A percentile compares a stretch with the other conserved stretches of the same genome.
phyloP scores from a whole-genome alignment of 2,113 vertebrate genomes.

The Chinchilla lanigera region DNA sequence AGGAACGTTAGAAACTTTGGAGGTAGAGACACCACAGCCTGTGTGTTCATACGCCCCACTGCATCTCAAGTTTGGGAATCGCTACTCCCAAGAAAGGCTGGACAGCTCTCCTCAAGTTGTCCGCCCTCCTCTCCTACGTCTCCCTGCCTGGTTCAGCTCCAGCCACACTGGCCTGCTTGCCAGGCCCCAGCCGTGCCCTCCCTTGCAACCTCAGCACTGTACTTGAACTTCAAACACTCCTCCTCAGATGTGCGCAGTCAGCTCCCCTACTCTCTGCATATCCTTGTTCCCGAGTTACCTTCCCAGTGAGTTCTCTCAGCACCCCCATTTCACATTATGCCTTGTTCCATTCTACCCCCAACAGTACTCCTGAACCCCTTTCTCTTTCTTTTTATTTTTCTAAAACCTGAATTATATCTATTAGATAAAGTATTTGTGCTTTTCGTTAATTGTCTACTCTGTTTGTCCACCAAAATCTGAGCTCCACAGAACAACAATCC shows the following conservation, averaged over 20 bases:
- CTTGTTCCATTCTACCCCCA: too few species aligned
- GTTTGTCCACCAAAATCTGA: background rate
- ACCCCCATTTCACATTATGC: background rate
- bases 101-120: background rate
- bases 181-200: accelerated
- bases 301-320: background rate
- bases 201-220: background rate
- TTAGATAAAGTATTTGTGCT: background rate
- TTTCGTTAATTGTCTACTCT: background rate
- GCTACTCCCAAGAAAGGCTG: background rate
- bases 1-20: background rate
- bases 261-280: background rate
- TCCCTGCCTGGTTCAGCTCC: background rate
- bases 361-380: background rate
- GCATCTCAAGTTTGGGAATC: background rate
- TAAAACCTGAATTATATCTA: background rate
- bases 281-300: background rate
- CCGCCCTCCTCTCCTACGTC: background rate
- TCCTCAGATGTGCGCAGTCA: background rate
- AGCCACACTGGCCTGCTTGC: background rate
- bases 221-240: background rate
- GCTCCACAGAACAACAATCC: background rate
- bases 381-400: background rate
- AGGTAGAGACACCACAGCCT: too few species aligned
- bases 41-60: background rate